Evolutionary conservation across 2,113 vertebrate species (phyloP), one percentile per base, ranked within the genome.

Genomic region (Natator depressus): DNA sequence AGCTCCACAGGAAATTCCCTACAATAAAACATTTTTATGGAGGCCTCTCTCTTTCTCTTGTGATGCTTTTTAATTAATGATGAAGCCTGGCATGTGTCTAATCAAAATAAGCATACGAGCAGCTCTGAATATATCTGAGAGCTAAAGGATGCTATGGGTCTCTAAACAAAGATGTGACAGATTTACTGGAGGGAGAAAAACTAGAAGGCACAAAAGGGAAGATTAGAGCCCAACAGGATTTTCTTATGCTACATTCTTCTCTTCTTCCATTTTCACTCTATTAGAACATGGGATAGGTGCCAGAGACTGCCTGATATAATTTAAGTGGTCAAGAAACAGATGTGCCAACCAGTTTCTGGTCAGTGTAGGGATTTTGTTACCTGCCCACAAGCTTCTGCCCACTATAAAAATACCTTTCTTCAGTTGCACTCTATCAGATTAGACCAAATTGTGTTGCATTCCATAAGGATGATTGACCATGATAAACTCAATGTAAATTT

Each of bases 261-360:
- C 93, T 89, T 91, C 84, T 89, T 95, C 87, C 91, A 35, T 86
- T 95, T 97, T 92, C 75, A 53, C 89, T 97, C 91, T 0, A 0
- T 81, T 87, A 85, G 85, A 80, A 93, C 75, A 47, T 80, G 81
- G 96, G 94, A 97, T 91, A 49, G 65, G 93, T 95, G 96, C 97
- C 97, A 97, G 94, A 91, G 96, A 95, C 84, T 90, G 65, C 92
- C 93, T 89, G 95, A 95, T 93, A 81, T 96, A 96, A 97, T 96
- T 92, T 92, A 96, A 97, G 95, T 95, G 96, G 96, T 96, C 97
- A 96, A 88, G 75, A 76, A 97, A 96, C 97, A 97, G 96, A 97
- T 96, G 95, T 96, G 97, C 96, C 89, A 91, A 96, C 93, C 97
- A 92, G 93, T 91, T 96, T 94, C 94, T 97, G 96, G 95, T 97